Evolutionary conservation across 2,797 vertebrate genomes (phyloP).

Genomic region (Brachyrhaphis roseni): DNA sequence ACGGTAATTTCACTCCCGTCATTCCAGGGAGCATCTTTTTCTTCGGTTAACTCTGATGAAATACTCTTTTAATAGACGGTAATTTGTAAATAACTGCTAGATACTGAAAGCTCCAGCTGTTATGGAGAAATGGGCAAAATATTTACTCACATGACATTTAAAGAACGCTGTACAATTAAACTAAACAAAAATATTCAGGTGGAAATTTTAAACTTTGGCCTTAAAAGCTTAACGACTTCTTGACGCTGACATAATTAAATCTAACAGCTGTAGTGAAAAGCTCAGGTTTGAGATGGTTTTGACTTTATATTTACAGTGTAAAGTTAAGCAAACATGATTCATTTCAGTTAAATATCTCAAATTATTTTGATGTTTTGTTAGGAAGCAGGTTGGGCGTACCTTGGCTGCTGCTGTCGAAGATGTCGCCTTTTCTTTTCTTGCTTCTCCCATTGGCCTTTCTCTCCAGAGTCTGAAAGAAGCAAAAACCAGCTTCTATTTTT

Average conservation of each 20-base stretch:
- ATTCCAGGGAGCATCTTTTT: no score
- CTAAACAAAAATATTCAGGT: no score
- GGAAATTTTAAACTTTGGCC: no score
- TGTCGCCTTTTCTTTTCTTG: slow-evolving; percentile 95
- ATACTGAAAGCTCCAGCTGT: no score
- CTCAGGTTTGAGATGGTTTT: neutral
- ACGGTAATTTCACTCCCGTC: no score
- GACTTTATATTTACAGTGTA: neutral
- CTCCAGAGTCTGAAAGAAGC: slow-evolving; percentile 86
- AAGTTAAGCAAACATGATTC: neutral
- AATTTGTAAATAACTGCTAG: no score
- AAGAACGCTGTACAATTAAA: no score
- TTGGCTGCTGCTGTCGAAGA: slow-evolving; percentile 91
- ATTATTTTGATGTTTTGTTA: neutral
- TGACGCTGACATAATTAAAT: neutral
- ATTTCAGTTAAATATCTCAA: slow-evolving; percentile 1
- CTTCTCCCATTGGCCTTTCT: slow-evolving; percentile 93
- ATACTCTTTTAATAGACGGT: no score
- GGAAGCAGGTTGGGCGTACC: slow-evolving; percentile 72
- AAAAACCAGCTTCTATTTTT: neutral
- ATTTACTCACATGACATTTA: no score
- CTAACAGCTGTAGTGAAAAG: neutral
- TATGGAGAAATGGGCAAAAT: no score
- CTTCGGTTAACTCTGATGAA: no score
- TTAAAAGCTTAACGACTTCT: no score